Percentiles rank a stretch among this genome's conserved stretches.
phyloP scores from a whole-genome alignment of 2,113 vertebrate species.

The Noctilio leporinus region DNA sequence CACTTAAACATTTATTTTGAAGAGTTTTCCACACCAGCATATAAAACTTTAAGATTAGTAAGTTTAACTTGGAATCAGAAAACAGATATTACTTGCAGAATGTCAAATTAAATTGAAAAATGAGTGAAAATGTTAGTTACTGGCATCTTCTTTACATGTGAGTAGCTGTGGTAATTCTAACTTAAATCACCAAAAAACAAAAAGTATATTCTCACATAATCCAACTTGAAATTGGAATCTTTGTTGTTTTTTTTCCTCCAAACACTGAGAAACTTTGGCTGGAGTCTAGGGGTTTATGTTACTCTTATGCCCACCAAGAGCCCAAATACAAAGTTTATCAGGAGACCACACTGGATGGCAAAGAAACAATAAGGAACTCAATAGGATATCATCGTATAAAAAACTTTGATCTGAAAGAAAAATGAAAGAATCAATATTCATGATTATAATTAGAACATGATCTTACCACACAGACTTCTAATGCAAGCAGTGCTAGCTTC shows the following conservation, averaged over 20 bases:
- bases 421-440: constrained; percentile 4
- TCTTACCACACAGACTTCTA: constrained; percentile 89
- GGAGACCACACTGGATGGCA: background rate
- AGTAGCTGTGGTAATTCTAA: constrained; percentile 10
- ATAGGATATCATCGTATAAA: background rate
- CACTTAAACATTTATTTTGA: background rate
- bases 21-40: background rate
- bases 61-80: background rate
- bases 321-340: background rate
- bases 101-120: constrained; percentile 15
- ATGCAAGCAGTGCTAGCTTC: constrained; percentile 87
- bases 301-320: background rate
- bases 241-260: background rate
- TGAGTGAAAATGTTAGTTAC: background rate
- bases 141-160: background rate
- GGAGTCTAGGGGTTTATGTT: background rate
- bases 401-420: background rate
- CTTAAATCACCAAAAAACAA: background rate
- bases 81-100: background rate
- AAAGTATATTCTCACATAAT: background rate
- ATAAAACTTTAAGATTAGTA: background rate
- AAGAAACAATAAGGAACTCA: background rate
- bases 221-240: background rate
- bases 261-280: background rate
- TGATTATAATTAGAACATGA: background rate